A percentile compares a stretch with the other conserved stretches of the same genome.
Conservation (phyloP, 2,113 vertebrate genomes). For the Gobius niger region DNA sequence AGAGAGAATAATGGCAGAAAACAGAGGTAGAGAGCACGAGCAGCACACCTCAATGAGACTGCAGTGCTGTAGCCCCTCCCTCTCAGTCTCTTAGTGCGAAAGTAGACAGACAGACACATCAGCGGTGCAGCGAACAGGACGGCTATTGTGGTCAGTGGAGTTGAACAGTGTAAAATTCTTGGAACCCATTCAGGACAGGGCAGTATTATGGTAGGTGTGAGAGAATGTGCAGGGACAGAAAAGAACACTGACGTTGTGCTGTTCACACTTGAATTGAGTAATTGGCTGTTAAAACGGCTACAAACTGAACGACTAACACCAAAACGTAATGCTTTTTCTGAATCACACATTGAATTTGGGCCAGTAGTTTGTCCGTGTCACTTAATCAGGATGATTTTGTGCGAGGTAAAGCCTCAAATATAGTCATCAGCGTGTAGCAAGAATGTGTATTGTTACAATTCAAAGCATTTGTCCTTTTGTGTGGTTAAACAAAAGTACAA, state of each 20-base stretch:
- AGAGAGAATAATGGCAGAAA: conserved; percentile 3
- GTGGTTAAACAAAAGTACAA: background rate
- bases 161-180: conserved; percentile 7
- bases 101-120: conserved; percentile 21
- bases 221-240: conserved; percentile 21
- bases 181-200: background rate
- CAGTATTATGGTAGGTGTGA: conserved; percentile 1
- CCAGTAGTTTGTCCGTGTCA: conserved; percentile 30
- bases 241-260: conserved; percentile 41
- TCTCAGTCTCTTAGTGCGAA: conserved; percentile 21
- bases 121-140: conserved; percentile 18
- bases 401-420: conserved; percentile 26
- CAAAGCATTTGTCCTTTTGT: background rate
- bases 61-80: conserved; percentile 35
- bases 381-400: conserved; percentile 30
- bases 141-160: conserved; percentile 1
- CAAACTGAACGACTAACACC: conserved; percentile 29
- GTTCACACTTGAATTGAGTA: conserved; percentile 37
- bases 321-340: conserved; percentile 51
- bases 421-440: conserved; percentile 12
- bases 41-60: conserved; percentile 31
- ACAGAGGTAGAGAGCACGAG: conserved; percentile 13
- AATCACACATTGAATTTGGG: conserved; percentile 39
- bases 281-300: conserved; percentile 29
- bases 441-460: background rate